Base-by-base conservation (phyloP, 2,797 vertebrate species). In the Geotrypetes seraphini region DNA sequence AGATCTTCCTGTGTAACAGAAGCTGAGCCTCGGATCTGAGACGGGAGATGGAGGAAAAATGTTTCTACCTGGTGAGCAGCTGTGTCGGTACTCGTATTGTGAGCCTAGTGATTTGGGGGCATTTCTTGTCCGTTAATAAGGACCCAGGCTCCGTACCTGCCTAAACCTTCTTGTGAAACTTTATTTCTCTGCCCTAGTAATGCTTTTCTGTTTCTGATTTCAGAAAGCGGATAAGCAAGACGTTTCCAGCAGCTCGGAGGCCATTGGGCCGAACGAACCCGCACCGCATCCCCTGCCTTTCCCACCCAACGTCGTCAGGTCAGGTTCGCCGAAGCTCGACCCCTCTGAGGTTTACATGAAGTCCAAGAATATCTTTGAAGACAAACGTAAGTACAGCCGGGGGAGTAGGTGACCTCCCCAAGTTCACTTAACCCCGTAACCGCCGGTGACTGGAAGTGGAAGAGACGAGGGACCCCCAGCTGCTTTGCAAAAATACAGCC, bases 301-400 rank as follows among this genome's bases (percentile, higher is more conserved):
- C 33, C 79, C 89, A 0, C 63, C 82, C 38, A 75, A 64, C 54
- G 65, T 80, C 29, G 47, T 85, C 25, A 73, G 75, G 28, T 79
- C 92, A 2, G 76, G 71, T 33, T 97, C 92, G 7, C 94, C 92
- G 12, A 99, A 93, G 57, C 75, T 86, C 7, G 95, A 97, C 59
- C 89, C 93, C 2, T 91, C 94, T 0, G 92, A 96, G 59, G 88
- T 99, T 51, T 99, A 99, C 82, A 72, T 96, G 74, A 96, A 94
- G 36, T 99, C 95, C 37, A 94, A 78, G 70, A 90, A 84, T 16
- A 63, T 97, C 10, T 67, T 87, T 39, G 92, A 99, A 66, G 92
- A 88, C 75, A 95, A 92, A 65, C 94, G 95, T 99, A 44, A 89
- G 95, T 89, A 40, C 9, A 7, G 24, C n/a, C n/a, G n/a, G n/a